Conservation (phyloP, 2,888 invertebrate species). For the Hydrotaea cyrtoneurina region DNA sequence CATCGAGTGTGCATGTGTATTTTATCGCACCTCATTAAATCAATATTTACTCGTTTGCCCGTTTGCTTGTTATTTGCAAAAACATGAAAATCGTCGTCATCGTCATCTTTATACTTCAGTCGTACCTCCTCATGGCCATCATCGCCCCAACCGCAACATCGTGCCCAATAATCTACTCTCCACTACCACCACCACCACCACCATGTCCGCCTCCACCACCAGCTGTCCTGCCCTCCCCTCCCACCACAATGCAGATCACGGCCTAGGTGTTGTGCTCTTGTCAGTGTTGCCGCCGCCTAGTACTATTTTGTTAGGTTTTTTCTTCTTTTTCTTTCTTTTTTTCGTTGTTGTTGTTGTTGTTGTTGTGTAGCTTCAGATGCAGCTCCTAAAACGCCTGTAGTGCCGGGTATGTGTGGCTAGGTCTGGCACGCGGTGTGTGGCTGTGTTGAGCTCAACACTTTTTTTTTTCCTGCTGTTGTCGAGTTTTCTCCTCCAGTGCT, state of each 20-base stretch:
- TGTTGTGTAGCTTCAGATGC: not conserved
- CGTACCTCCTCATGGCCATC: slow-evolving; percentile 21
- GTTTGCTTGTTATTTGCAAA: slow-evolving; percentile 54
- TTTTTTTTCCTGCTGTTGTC: slow-evolving; percentile 15
- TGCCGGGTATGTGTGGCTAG: slow-evolving; percentile 36
- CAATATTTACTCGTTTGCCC: slow-evolving; percentile 74
- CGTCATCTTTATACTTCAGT: slow-evolving; percentile 46
- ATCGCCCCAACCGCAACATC: slow-evolving; percentile 43
- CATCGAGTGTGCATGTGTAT: slow-evolving; percentile 46
- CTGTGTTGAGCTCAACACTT: slow-evolving; percentile 61
- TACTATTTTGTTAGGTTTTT: slow-evolving; percentile 46
- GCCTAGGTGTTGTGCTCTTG: slow-evolving; percentile 3
- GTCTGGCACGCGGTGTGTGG: slow-evolving; percentile 60
- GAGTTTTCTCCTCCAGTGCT: not conserved
- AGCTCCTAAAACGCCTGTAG: slow-evolving; percentile 48
- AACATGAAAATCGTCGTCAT: slow-evolving; percentile 61
- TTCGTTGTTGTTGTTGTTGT: too few relatives aligned
- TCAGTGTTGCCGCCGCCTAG: not conserved
- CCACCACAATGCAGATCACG: not conserved
- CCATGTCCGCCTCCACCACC: not conserved
- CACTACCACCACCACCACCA: not conserved
- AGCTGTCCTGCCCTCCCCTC: not conserved
- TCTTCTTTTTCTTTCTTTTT: too few relatives aligned
- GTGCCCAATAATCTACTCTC: slow-evolving; percentile 41
- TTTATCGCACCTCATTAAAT: slow-evolving; percentile 77